Evolutionary conservation across 2,797 vertebrate genomes (phyloP).

Genomic region (Discoglossus pictus): DNA sequence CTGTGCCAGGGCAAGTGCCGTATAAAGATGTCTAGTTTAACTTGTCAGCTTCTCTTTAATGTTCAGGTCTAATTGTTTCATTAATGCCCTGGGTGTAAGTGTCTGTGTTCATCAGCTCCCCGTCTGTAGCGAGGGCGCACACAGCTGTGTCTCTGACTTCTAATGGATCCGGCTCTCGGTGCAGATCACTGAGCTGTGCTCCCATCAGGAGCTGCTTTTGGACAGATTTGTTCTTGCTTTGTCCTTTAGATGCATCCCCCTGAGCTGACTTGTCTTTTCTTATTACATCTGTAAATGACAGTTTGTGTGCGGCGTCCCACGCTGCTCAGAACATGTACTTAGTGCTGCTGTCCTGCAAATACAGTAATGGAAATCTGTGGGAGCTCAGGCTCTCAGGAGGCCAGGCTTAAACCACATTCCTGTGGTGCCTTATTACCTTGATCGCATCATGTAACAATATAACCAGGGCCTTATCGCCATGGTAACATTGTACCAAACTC

Average conservation of each 20-base stretch:
- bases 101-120: too few species aligned
- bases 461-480: neutral
- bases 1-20: too few species aligned
- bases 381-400: conserved; percentile 12
- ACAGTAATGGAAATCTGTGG: conserved; percentile 24
- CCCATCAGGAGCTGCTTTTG: conserved; percentile 41
- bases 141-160: conserved; percentile 27
- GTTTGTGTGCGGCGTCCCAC: conserved; percentile 29
- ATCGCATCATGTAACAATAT: too few species aligned
- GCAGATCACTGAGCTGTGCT: conserved; percentile 35
- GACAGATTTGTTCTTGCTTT: conserved; percentile 51
- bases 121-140: conserved; percentile 12
- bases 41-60: too few species aligned
- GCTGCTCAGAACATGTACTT: conserved; percentile 47
- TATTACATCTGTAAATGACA: conserved; percentile 47
- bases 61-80: too few species aligned
- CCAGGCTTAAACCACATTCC: conserved; percentile 21
- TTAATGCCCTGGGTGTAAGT: too few species aligned
- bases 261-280: conserved; percentile 46
- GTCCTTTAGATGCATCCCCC: conserved; percentile 50
- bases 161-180: conserved; percentile 33
- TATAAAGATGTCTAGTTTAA: too few species aligned
- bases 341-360: conserved; percentile 36
- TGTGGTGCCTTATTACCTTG: neutral
- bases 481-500: conserved; percentile 6